Evolutionary conservation across 1,140 invertebrate species (phyloP), one percentile per base, ranked within the genome.

Genomic region (Pachypsylla venusta): DNA sequence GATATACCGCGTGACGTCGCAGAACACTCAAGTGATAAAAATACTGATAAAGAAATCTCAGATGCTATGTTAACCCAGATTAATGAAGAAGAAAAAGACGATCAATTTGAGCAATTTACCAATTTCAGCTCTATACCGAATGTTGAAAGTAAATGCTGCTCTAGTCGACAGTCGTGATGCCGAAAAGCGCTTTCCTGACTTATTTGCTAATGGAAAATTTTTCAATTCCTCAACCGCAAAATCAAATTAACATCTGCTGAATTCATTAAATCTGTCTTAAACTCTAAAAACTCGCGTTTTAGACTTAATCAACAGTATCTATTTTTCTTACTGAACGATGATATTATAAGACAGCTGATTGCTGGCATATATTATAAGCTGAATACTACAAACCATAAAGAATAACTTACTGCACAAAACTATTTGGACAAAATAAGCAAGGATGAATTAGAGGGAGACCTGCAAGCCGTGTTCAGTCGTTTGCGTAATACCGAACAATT

Each of bases 161-260:
- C 62, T 64, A 53, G 28, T 55, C 4, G 54, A 55, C 12, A 10
- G 4, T 24, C 22, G 54, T 25, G 25, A 59, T 13, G 67, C 69
- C 65, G 42, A 66, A 56, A 63, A 62, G 60, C 69, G 65, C 64
- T 70, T 66, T 60, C 66, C 68, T 13, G 63, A 70, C 63, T 57
- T 66, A 27, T 69, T 62, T 60, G 64, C 66, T 1, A 62, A 62
- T 20, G 67, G 66, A 10, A 59, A 26, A 55, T 64, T 65, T 61
- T 66, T 1, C 68, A 69, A 54, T 48, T 62, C 57, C 40, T 63
- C 27, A 16, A 63, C 12, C 55, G 68, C 24, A 0, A 10, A 26
- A 27, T 61, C 13, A 54, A 59, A 28, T 54, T 69, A 48, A 64
- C 53, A 10, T 60, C 65, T 56, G 63, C 60, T 53, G 64, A 67